Evolutionary conservation across 2,113 vertebrate species (phyloP), one percentile per base, ranked within the genome.

Genomic region (Chaenogobius annularis): DNA sequence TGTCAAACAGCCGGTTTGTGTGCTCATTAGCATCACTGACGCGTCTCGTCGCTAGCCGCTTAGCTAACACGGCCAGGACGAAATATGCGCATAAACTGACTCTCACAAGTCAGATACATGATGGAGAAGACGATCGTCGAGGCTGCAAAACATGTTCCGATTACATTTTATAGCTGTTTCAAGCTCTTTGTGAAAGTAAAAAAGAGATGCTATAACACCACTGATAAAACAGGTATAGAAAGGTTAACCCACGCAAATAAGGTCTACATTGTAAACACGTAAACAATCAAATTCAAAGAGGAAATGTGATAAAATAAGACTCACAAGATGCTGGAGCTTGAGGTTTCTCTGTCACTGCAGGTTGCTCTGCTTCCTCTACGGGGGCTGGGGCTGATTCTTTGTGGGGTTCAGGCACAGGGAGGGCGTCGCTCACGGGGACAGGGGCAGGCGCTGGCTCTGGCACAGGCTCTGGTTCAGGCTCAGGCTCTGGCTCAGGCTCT

Each of bases 271-370:
- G 50, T 54, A n/a, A 54, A 54, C 50, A 54, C 6, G 3, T 9
- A n/a, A n/a, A 8, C 1, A n/a, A n/a, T 54, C 1, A 54, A 20
- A 54, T 4, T 19, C 50, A 54, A 20, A 10, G 9, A 9, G 19
- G 7, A 54, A 54, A 20, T 8, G 19, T 54, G 50, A 31, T 5
- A 20, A 54, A 20, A 20, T 54, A 26, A 26, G 1, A 89, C 92
- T 92, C 72, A 93, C 92, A 85, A 8, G 90, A 84, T 64, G 87
- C 79, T 22, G 88, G 87, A 85, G 90, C 83, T 65, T 79, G 66
- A 79, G 84, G 23, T 83, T 81, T 69, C 74, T 87, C 81, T 65
- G 78, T 87, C 79, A 70, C 83, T 70, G 85, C 76, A 68, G 84
- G 76, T 75, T 61, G 70, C 73, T 77, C 74, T 82, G 78, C 79